phyloP scores from a whole-genome alignment of 2,888 invertebrate species.

The Myopa tessellatipennis region DNA sequence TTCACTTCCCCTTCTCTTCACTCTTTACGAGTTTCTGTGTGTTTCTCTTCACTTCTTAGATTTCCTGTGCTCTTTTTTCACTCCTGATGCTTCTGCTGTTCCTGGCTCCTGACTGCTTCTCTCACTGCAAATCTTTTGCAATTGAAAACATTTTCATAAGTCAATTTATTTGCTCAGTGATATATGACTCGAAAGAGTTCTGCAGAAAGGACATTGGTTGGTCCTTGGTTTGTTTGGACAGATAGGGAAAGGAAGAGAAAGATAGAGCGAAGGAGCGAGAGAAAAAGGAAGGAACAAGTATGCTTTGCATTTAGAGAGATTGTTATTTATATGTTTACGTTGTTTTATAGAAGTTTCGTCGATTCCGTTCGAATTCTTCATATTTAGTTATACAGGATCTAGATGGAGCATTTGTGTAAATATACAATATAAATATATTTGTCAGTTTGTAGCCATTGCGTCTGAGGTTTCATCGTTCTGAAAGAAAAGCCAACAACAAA shows the following conservation, averaged over 20 bases:
- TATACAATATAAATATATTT: not conserved
- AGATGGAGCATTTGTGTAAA: not conserved
- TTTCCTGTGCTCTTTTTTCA: not conserved
- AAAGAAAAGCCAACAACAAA: too few relatives aligned
- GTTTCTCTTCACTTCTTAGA: not conserved
- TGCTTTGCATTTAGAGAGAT: constrained; percentile 11
- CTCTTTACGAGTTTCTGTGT: not conserved
- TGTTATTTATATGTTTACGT: constrained; percentile 23
- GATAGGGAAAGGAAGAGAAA: not conserved
- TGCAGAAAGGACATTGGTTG: not conserved
- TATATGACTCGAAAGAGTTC: constrained; percentile 18
- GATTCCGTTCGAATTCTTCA: constrained; percentile 7
- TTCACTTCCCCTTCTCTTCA: not conserved
- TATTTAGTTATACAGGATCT: not conserved
- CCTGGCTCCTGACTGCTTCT: not conserved
- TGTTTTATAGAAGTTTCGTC: not conserved
- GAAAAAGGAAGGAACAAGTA: not conserved
- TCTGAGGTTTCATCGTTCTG: not conserved
- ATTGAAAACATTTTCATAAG: constrained; percentile 40
- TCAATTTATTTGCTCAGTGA: constrained; percentile 33
- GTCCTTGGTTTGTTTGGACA: not conserved
- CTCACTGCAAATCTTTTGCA: constrained; percentile 28
- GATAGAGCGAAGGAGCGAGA: not conserved
- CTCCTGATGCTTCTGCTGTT: not conserved
- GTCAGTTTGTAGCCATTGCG: constrained; percentile 7